Conservation (phyloP, 2,113 vertebrate species). For the Dromiciops gliroides region DNA sequence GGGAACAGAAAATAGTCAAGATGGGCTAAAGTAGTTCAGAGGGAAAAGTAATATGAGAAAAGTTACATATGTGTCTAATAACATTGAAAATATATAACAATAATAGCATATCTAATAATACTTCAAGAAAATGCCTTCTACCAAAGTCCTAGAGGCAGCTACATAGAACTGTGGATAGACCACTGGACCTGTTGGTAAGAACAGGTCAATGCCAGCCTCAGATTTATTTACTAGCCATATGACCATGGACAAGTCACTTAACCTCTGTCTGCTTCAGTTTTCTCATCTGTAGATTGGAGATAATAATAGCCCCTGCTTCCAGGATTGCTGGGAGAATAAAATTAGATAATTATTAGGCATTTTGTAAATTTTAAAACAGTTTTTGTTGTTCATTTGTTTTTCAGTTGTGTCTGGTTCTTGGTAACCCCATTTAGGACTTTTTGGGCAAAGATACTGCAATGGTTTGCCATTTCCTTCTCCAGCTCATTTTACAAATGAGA, state of each 20-base stretch:
- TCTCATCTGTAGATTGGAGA: background rate
- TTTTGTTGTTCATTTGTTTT: no score
- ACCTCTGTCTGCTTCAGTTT: background rate
- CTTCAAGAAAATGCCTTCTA: background rate
- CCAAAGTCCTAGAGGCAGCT: background rate
- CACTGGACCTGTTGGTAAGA: background rate
- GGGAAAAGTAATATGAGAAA: background rate
- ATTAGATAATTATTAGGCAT: background rate
- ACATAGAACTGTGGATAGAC: background rate
- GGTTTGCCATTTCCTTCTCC: no score
- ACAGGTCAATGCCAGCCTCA: background rate
- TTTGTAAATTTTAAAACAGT: background rate
- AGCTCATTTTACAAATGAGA: no score
- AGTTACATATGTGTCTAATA: no score
- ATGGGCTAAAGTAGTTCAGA: background rate
- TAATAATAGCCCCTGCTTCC: background rate
- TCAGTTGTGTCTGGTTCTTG: no score
- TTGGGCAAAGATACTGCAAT: no score
- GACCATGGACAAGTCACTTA: background rate
- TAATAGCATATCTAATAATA: background rate
- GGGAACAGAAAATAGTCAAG: background rate
- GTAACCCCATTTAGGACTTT: no score
- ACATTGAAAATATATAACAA: background rate
- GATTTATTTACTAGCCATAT: background rate
- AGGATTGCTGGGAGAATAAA: background rate